phyloP scores from a whole-genome alignment of 2,797 vertebrate species.

The Staurois parvus region DNA sequence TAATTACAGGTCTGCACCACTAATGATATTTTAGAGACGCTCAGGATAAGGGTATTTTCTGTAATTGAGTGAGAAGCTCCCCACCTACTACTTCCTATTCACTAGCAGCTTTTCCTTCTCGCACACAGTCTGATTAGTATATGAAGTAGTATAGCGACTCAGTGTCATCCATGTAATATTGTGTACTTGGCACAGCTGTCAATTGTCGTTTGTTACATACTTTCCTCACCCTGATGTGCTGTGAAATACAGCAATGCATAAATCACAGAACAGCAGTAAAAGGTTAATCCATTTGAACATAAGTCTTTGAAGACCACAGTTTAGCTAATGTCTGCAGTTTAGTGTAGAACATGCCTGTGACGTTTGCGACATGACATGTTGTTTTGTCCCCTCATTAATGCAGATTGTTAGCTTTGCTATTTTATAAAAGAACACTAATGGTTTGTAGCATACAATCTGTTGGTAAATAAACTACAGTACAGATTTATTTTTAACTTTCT shows the following conservation, averaged over 20 bases:
- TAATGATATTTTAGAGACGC: slow-evolving; percentile 40
- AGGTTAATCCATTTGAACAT: neutral
- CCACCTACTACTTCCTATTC: slow-evolving; percentile 36
- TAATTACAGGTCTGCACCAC: slow-evolving; percentile 49
- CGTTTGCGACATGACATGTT: neutral
- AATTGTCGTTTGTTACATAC: neutral
- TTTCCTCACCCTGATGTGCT: neutral
- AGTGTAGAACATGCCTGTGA: slow-evolving; percentile 9
- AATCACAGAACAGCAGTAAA: neutral
- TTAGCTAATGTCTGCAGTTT: slow-evolving; percentile 11
- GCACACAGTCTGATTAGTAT: neutral
- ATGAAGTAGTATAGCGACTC: slow-evolving; percentile 12
- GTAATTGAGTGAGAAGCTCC: slow-evolving; percentile 39
- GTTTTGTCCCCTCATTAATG: neutral
- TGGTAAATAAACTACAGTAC: too few relatives aligned
- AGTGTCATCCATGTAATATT: slow-evolving; percentile 16
- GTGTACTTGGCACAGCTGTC: neutral
- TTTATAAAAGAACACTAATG: neutral
- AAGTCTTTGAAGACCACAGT: neutral
- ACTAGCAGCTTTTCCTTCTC: slow-evolving; percentile 13
- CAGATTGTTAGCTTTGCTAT: neutral
- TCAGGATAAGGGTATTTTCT: slow-evolving; percentile 48
- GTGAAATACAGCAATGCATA: neutral
- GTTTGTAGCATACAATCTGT: too few relatives aligned
- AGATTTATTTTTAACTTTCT: too few relatives aligned